Evolutionary conservation across 1,140 invertebrate species (phyloP), one percentile per base, ranked within the genome.

Genomic region (Lithobius niger): DNA sequence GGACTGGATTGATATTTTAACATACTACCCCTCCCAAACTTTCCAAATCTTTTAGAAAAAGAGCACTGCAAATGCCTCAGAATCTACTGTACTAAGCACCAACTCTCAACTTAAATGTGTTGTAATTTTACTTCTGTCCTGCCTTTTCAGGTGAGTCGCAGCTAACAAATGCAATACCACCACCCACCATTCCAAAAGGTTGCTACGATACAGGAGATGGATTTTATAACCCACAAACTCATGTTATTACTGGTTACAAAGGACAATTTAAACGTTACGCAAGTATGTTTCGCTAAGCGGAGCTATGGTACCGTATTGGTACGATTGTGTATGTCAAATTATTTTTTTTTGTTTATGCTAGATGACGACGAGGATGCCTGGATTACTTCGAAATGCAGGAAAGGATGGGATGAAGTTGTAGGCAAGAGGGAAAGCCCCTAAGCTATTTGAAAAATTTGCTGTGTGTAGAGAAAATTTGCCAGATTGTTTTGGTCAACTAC

Each of bases 151-250:
- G 70, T 25, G 10, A 18, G 10, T 40, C 31, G 31, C 10, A 40
- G 18, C 51, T 73, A 31, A 73, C 69, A 10, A 70, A 75, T 53
- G 57, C 65, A 57, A 61, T 68, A 47, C 70, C 71, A 22, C 65
- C 69, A 0, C 60, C 66, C 55, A 59, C 64, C 4, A 71, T 75
- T 40, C 73, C 72, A 42, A 62, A 68, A 44, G 71, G 69, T 13
- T 68, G 66, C 57, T 75, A 74, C 61, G 73, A 75, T 56, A 68
- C 66, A 60, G 73, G 73, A 13, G 71, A 75, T 64, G 73, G 73
- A 4, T 72, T 73, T 60, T 75, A 74, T 57, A 66, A 74, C 60
- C 71, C 72, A 4, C 60, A 65, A 27, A 67, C 67, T 3, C 58
- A 69, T 59, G 67, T 72, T 22, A 65, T 75, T 45, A 61, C 65